Percentiles rank a stretch among this genome's conserved stretches.
phyloP scores from a whole-genome alignment of 2,888 invertebrate genomes.

The Pachymerium ferrugineum region DNA sequence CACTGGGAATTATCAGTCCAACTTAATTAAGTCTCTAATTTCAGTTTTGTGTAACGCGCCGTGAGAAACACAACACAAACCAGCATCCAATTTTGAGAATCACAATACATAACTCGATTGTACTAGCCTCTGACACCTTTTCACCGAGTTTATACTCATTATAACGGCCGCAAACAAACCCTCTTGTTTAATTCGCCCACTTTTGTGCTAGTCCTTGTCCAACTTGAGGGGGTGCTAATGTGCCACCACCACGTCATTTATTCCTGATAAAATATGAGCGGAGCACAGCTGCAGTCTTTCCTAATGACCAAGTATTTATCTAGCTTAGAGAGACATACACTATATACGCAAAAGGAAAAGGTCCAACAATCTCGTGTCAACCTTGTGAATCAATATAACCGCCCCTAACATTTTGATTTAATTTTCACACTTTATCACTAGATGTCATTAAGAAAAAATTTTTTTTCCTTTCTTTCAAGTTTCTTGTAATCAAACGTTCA shows the following conservation, averaged over 20 bases:
- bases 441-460: too few species aligned
- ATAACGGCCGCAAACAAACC: too few species aligned
- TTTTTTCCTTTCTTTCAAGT: too few species aligned
- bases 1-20: slow-evolving; percentile 30
- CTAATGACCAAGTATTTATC: slow-evolving; percentile 34
- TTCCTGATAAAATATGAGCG: slow-evolving; percentile 31
- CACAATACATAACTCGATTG: slow-evolving; percentile 5
- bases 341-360: neutral
- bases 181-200: neutral
- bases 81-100: neutral
- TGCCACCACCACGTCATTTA: slow-evolving; percentile 31
- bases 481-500: neutral
- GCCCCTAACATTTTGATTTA: too few species aligned
- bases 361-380: neutral
- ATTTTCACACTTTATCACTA: neutral
- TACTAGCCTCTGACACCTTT: too few species aligned
- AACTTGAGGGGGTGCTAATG: slow-evolving; percentile 23
- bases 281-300: slow-evolving; percentile 33
- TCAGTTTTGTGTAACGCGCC: slow-evolving; percentile 25
- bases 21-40: slow-evolving; percentile 31
- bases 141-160: too few species aligned
- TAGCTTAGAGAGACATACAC: slow-evolving; percentile 28
- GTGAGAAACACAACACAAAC: neutral
- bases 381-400: too few species aligned
- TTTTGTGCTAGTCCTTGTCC: slow-evolving; percentile 11